Percentiles rank a stretch among this genome's conserved stretches.
Evolutionary conservation across 2,797 vertebrate species (phyloP).

Genomic region (Crenichthys baileyi): DNA sequence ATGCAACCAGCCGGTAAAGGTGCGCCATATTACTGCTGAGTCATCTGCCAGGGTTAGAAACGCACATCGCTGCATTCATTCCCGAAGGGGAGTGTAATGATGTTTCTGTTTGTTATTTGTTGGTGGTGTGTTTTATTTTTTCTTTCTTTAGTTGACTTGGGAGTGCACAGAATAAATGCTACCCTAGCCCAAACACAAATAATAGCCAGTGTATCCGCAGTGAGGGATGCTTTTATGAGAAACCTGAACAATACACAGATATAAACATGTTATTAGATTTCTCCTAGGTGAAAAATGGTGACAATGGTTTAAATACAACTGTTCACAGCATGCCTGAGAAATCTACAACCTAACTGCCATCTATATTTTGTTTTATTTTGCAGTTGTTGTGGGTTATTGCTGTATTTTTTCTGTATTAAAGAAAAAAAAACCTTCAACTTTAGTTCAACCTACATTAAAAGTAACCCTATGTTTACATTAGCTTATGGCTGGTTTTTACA

Average conservation of each 20-base stretch:
- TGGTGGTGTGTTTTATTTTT: too few species aligned
- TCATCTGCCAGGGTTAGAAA: conserved; percentile 66
- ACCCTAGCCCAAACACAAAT: conserved; percentile 72
- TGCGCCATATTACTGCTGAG: conserved; percentile 62
- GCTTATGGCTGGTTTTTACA: too few species aligned
- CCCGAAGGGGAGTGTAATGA: conserved; percentile 69
- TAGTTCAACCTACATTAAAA: neutral
- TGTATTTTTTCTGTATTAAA: neutral
- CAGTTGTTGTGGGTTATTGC: neutral
- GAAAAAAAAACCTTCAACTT: neutral
- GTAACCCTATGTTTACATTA: too few species aligned
- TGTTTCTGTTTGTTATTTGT: too few species aligned
- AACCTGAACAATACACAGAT: conserved; percentile 66
- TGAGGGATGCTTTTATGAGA: conserved; percentile 66
- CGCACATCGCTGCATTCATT: conserved; percentile 37
- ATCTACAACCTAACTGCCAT: conserved; percentile 20
- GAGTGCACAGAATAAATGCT: conserved; percentile 69
- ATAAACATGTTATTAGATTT: conserved; percentile 71
- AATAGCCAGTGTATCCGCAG: conserved; percentile 64
- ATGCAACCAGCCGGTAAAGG: conserved; percentile 54
- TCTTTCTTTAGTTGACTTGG: too few species aligned
- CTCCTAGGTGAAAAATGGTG: conserved; percentile 56
- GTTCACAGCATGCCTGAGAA: conserved; percentile 2
- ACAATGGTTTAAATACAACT: conserved; percentile 45
- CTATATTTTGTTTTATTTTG: conserved; percentile 28